phyloP scores from a whole-genome alignment of 2,797 vertebrate genomes.

The Otolemur crassicaudatus region DNA sequence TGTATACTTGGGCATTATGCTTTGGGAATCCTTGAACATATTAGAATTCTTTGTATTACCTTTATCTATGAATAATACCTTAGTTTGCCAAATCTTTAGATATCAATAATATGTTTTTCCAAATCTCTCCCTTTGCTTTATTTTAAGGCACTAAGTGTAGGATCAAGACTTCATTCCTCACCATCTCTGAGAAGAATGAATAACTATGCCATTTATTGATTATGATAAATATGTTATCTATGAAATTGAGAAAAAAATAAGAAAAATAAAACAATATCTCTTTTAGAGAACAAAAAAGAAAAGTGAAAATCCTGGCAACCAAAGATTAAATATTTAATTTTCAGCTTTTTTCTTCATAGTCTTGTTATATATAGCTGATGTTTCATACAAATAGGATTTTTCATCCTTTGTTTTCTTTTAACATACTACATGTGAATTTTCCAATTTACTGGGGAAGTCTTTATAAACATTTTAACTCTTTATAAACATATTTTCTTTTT shows the following conservation, averaged over 20 bases:
- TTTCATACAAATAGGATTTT: not conserved
- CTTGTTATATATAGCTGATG: not conserved
- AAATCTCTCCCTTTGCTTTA: not conserved
- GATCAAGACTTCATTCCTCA: not conserved
- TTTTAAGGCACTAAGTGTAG: not conserved
- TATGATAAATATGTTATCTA: not conserved
- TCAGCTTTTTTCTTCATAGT: conserved; percentile 11
- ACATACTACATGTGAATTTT: not conserved
- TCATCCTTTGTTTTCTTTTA: not conserved
- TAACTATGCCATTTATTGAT: not conserved
- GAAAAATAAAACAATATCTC: not conserved
- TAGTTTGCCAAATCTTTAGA: not conserved
- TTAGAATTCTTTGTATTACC: conserved; percentile 5
- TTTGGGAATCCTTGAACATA: not conserved
- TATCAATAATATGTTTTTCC: not conserved
- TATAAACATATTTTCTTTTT: not conserved
- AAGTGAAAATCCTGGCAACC: not conserved
- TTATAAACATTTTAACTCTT: not conserved
- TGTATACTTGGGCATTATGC: not conserved
- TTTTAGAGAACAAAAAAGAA: not conserved
- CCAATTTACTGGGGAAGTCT: not conserved
- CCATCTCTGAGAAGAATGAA: not conserved
- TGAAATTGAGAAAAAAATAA: conserved; percentile 4
- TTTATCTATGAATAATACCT: not conserved
- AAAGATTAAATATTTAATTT: conserved; percentile 16